These are phyloP conservation scores for Arrhopalites spinosus DNA, from an alignment of 2,888 invertebrate genomes.

Conservation along the genomic window DNA sequence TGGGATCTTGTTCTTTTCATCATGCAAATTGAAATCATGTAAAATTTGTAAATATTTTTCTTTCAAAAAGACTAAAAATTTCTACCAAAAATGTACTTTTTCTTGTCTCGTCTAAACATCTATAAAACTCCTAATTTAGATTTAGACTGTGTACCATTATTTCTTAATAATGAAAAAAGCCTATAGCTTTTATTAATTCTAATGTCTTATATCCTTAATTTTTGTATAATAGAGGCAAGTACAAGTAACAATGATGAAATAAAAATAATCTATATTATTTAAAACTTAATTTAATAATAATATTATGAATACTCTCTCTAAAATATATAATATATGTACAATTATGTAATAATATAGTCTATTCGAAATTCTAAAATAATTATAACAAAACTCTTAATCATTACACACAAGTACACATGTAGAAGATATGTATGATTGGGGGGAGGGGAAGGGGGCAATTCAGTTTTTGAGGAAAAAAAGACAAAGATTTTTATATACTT, in stretches of 20 bases:
- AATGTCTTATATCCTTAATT: background rate
- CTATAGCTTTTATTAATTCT: background rate
- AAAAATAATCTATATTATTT: constrained; percentile 6
- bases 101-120: background rate
- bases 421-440: no score
- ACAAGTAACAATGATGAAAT: constrained; percentile 1
- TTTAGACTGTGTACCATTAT: background rate
- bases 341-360: no score
- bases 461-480: no score
- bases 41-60: no score
- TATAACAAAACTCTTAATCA: no score
- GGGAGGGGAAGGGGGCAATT: no score
- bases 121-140: background rate
- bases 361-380: no score
- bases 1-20: no score
- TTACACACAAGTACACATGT: background rate
- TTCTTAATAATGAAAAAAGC: background rate
- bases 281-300: background rate
- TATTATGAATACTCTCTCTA: constrained; percentile 18
- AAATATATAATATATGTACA: no score
- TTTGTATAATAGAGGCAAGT: background rate
- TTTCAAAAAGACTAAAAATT: no score
- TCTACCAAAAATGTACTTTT: no score
- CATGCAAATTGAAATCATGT: no score
- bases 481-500: background rate